Evolutionary conservation across 1,140 invertebrate genomes (phyloP), one percentile per base, ranked within the genome.

Genomic region (Aphelenchoides besseyi): DNA sequence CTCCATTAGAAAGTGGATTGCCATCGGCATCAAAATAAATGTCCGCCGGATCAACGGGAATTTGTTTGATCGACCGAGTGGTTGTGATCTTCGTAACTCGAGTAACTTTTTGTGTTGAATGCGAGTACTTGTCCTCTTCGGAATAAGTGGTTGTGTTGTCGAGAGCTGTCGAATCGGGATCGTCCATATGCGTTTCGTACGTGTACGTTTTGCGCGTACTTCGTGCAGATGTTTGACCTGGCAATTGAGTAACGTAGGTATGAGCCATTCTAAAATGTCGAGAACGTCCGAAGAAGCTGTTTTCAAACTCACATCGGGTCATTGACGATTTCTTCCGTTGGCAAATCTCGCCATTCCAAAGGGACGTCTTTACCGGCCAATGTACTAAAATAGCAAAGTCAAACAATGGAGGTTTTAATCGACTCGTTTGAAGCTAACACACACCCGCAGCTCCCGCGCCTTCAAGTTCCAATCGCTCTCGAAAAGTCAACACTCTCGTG

Each of bases 1-100:
- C 71, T 23, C 74, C 75, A 35, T 79, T 81, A 18, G 78, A 29
- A 37, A 79, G 72, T 9, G 82, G 80, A 52, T 84, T 79, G 26
- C 81, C 81, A 57, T 80, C 77, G 1, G 74, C 68, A 66, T 83
- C 82, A 61, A 83, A 83, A 68, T 69, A 79, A 26, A 84, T 73
- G 53, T 83, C 76, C 9, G 62, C 68, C 8, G 82, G 76, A 36
- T 79, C 59, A 16, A 83, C 77, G 5, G 83, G 83, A 30, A 83
- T 74, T 71, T 83, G 82, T 55, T 79, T 70, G 12, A 83, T 74
- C 29, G 77, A 80, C 63, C 82, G 61, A 16, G 82, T 83, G 16
- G 82, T 83, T 32, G 82, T 83, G n/a, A 83, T 77, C 71, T 85
- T 83, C 61, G 82, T 83, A 35, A 83, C 82, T 33, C 82, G 73